Base-by-base conservation (phyloP, 2,888 invertebrate genomes). In the Octodonta nipae region DNA sequence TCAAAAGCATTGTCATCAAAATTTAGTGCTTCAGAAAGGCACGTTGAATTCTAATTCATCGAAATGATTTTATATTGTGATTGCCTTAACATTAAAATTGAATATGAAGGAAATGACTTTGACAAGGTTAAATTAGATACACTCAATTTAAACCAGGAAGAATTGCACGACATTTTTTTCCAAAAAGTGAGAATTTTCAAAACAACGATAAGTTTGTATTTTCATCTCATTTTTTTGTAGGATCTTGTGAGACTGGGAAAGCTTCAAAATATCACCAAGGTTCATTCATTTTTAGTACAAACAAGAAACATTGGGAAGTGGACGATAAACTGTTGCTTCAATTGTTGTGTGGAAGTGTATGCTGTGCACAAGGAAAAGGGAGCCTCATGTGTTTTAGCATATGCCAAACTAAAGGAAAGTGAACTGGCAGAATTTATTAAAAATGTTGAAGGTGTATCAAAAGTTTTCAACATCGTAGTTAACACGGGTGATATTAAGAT, bases 31-130 rank as follows among this genome's bases (percentile, higher is more conserved):
- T n/a, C n/a, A n/a, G n/a, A n/a, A n/a, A n/a, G n/a, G n/a, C n/a
- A n/a, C n/a, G n/a, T n/a, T n/a, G n/a, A n/a, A n/a, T n/a, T n/a
- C n/a, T n/a, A n/a, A n/a, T n/a, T n/a, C n/a, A n/a, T n/a, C n/a
- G n/a, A n/a, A n/a, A n/a, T n/a, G n/a, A n/a, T 72, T 71, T 65
- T 73, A 57, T 71, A 76, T 54, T 84, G 84, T 65, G 77, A 79
- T 67, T 84, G 84, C 63, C 63, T 81, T 52, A 84, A 84, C 65
- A 69, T 80, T 49, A 65, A 67, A 46, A 66, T 79, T 47, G 72
- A 72, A 60, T 65, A 73, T 52, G 71, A 70, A 54, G 67, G 67
- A 57, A 55, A 64, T 44, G 61, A 65, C 50, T 66, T 73, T 54
- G 66, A 66, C 49, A 65, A 66, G 56, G 61, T 71, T 52, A 69